Evolutionary conservation across 2,113 vertebrate genomes (phyloP), one percentile per base, ranked within the genome.

Genomic region (Amphiprion percula): DNA sequence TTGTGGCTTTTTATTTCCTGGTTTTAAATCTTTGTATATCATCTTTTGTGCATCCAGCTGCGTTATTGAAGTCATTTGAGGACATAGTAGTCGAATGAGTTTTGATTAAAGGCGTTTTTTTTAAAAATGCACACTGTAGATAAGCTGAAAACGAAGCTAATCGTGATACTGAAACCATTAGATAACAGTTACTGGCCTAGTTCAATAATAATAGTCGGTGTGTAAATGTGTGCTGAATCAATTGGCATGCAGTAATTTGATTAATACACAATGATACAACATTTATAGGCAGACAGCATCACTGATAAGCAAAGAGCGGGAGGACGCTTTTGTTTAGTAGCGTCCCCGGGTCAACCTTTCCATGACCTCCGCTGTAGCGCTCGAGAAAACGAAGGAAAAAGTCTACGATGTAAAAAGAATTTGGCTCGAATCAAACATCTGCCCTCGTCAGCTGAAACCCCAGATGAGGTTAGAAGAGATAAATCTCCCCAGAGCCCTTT

Each of bases 271-370:
- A 70, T 73, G 61, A 80, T 77, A 68, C 75, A 69, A 83, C 79
- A 81, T 84, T 85, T 59, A 73, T 56, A n/a, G 26, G 56, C 62
- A 74, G 74, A 68, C 47, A 49, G 70, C 73, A 82, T 80, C 61
- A 30, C 56, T 73, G 64, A 88, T 91, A 81, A 87, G 65, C 77
- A 21, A 70, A 46, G 55, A 72, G 47, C 54, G 61, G 82, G 68
- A 21, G 69, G 44, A 44, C 7, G 60, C 79, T 85, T 87, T 91
- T 91, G 85, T 92, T 91, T 84, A 54, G 69, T 75, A 62, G 77
- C 37, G 77, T 90, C 79, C 71, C 59, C 56, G 75, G 23, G 77
- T 53, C 77, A 72, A 88, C 91, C 90, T 86, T 78, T 84, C 68
- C 10, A 1, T 92, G 74, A 92, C 90, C 92, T 89, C 82, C 26